Evolutionary conservation across 2,797 vertebrate species (phyloP).

Genomic region (Cephalopachus bancanus): DNA sequence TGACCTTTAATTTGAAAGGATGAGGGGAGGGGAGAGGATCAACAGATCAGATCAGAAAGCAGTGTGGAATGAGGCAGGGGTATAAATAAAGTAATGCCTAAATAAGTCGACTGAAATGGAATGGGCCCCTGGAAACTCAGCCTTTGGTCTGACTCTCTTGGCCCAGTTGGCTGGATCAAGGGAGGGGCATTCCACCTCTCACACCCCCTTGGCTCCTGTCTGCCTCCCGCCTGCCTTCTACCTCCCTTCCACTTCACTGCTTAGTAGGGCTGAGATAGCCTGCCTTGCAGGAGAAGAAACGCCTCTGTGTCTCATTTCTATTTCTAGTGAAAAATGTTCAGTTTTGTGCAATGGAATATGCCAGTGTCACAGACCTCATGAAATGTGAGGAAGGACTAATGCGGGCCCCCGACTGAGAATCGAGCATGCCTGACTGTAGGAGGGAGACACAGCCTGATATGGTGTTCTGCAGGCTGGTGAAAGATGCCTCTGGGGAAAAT

Average conservation of each 20-base stretch:
- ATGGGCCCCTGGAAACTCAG: slow-evolving; percentile 67
- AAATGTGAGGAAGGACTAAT: slow-evolving; percentile 50
- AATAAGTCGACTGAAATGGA: slow-evolving; percentile 71
- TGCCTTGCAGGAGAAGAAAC: neutral
- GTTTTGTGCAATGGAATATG: slow-evolving; percentile 26
- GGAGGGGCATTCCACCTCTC: slow-evolving; percentile 47
- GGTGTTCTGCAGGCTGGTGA: neutral
- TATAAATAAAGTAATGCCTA: slow-evolving; percentile 83
- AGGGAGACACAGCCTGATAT: neutral
- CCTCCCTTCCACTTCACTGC: slow-evolving; percentile 8
- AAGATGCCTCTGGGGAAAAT: neutral
- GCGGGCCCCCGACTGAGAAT: neutral
- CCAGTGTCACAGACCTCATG: neutral
- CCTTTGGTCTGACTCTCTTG: slow-evolving; percentile 52
- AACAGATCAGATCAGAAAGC: slow-evolving; percentile 82
- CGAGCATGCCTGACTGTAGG: neutral
- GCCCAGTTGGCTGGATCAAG: slow-evolving; percentile 46
- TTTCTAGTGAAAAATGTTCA: slow-evolving; percentile 26
- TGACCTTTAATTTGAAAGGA: slow-evolving; percentile 81
- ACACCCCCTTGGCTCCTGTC: slow-evolving; percentile 22
- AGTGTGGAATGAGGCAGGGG: slow-evolving; percentile 79
- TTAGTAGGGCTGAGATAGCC: slow-evolving; percentile 42
- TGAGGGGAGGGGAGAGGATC: slow-evolving; percentile 78
- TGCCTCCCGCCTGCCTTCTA: neutral
- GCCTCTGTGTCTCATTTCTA: neutral